Evolutionary conservation across 2,113 vertebrate species (phyloP), one percentile per base, ranked within the genome.

Genomic region (Thamnophis sirtalis): DNA sequence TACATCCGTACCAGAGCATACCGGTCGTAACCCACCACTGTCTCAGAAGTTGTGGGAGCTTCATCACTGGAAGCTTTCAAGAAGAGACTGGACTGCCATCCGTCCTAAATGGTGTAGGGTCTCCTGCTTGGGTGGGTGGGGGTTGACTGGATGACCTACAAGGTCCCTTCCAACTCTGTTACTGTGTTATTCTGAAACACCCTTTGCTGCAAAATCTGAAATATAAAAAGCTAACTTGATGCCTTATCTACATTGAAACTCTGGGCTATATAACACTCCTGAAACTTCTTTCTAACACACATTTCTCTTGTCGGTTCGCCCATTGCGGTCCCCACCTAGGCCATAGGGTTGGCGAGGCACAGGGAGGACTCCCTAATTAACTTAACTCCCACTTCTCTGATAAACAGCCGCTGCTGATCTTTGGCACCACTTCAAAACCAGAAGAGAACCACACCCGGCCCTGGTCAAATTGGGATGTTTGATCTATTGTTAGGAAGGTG

Each of bases 351-450:
- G 26, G 26, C 26, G 24, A 28, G 58, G 58, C 24, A 3, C 24
- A 11, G 58, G 58, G 58, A 28, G 58, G 58, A 9, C 58, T 63
- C 56, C 28, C 26, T 63, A 63, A 63, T 63, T 63, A 58, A 90
- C 38, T 58, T 10, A 38, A 51, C 60, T 24, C 5, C 43, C 84
- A 55, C 48, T 56, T 43, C 89, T 48, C 86, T 28, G 93, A 93
- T 95, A 93, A 93, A 84, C 33, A 80, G 90, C 91, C 51, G n/a
- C 86, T 55, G 55, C n/a, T 60, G 91, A 93, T 86, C 93, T 90
- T 93, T 96, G 96, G 95, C 95, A 93, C 24, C 33, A 33, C 89
- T 91, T 93, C 95, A 96, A 94, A 96, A 96, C 94, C 54, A 88
- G 91, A 92, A 90, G 51, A 9, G 55, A 28, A 91, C 60, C 51